phyloP scores from a whole-genome alignment of 2,113 vertebrate genomes.

The Pseudois nayaur region DNA sequence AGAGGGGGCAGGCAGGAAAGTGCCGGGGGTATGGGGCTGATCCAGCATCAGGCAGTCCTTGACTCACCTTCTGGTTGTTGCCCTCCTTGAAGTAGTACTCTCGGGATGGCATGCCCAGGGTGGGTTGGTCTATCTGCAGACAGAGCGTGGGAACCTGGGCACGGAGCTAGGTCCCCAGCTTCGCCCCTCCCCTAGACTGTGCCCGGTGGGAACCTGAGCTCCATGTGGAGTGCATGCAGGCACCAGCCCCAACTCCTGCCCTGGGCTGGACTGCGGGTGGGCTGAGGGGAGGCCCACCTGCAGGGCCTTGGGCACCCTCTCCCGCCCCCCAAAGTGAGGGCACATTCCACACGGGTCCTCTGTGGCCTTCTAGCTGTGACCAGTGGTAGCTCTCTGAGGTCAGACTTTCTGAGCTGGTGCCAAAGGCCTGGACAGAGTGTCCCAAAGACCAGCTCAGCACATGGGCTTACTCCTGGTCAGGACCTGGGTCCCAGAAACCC shows the following conservation, averaged over 20 bases:
- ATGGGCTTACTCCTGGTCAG: neutral
- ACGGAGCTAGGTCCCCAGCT: accelerated
- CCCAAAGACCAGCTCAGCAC: neutral
- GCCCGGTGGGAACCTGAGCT: accelerated
- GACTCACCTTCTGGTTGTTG: conserved; percentile 87
- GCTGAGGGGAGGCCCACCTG: neutral
- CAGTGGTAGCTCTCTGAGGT: neutral
- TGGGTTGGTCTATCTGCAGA: conserved; percentile 94
- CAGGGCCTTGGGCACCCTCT: neutral
- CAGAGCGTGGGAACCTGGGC: neutral
- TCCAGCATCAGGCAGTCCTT: neutral
- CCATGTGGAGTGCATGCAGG: neutral
- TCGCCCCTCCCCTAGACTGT: neutral
- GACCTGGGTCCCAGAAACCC: neutral
- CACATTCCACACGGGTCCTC: neutral
- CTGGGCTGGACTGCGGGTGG: neutral
- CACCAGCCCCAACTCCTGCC: neutral
- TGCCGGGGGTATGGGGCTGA: accelerated
- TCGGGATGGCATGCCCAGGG: conserved; percentile 94
- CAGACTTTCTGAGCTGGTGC: neutral
- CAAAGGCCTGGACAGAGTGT: neutral
- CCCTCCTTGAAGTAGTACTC: conserved; percentile 93
- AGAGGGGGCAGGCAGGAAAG: no score
- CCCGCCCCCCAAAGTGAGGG: accelerated
- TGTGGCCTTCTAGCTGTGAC: neutral